Evolutionary conservation across 2,888 invertebrate species (phyloP).

Genomic region (Caenorhabditis sp.): DNA sequence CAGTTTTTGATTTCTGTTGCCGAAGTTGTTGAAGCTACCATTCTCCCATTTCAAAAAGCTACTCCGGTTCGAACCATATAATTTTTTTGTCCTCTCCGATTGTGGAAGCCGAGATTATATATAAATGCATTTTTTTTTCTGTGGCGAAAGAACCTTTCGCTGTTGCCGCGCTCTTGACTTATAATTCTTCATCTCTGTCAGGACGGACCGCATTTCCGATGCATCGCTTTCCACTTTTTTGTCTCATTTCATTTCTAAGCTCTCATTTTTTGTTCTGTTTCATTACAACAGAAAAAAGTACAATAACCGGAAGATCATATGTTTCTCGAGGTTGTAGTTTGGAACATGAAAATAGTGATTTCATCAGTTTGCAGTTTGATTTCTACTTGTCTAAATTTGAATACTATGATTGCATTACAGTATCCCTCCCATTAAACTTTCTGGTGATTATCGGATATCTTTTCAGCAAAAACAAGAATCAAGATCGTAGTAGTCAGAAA

Average conservation of each 20-base stretch:
- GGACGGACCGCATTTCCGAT: constrained; percentile 52
- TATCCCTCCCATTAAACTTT: too few species aligned
- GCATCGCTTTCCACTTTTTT: constrained; percentile 49
- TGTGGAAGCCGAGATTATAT: constrained; percentile 35
- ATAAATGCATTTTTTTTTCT: constrained; percentile 35
- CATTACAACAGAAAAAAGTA: constrained; percentile 14
- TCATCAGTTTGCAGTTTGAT: too few species aligned
- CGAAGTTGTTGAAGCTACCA: neutral
- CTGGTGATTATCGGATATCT: too few species aligned
- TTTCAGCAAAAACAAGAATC: too few species aligned
- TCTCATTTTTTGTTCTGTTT: constrained; percentile 30
- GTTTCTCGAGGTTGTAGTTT: neutral
- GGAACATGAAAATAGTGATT: too few species aligned
- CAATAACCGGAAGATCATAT: neutral
- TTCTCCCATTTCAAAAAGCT: neutral
- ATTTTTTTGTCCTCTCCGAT: constrained; percentile 20
- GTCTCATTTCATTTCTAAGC: constrained; percentile 38
- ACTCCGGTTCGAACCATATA: constrained; percentile 32
- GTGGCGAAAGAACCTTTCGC: neutral
- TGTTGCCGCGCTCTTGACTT: constrained; percentile 13
- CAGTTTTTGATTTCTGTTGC: neutral
- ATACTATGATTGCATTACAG: too few species aligned
- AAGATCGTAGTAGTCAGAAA: too few species aligned
- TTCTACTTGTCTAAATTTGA: too few species aligned
- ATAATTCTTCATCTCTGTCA: constrained; percentile 47